These are phyloP conservation scores for Mamestra brassicae DNA, from an alignment of 2,888 invertebrate species.

Conservation along the genomic window DNA sequence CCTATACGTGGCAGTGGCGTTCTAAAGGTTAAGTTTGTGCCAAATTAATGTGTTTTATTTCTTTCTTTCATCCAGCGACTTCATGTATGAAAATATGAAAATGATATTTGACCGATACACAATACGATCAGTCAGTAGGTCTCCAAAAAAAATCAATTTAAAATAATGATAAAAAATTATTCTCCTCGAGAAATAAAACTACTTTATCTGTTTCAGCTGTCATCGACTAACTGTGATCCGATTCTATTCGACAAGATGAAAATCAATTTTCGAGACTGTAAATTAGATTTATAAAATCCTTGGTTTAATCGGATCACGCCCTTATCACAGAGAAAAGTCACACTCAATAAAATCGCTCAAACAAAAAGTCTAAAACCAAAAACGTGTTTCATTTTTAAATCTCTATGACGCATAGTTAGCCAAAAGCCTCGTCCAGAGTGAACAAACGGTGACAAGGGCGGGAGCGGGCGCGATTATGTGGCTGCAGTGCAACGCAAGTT, in stretches of 20 bases:
- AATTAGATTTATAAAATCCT: background rate
- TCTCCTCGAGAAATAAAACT: background rate
- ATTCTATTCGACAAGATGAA: background rate
- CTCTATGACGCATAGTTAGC: background rate
- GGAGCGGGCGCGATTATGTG: background rate
- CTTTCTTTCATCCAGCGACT: background rate
- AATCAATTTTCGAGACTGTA: background rate
- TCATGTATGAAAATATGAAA: background rate
- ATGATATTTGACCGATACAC: background rate
- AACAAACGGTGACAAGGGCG: background rate
- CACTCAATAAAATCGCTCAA: constrained; percentile 7
- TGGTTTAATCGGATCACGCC: constrained; percentile 4
- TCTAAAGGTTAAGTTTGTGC: no score
- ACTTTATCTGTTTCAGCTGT: background rate
- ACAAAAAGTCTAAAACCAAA: constrained; percentile 7
- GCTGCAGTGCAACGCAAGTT: no score
- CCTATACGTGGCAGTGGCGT: no score
- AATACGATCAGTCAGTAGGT: no score
- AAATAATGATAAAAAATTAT: no score
- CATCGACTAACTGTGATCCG: background rate
- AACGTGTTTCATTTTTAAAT: background rate
- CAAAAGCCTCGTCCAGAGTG: background rate
- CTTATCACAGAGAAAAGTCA: background rate
- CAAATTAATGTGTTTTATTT: no score
- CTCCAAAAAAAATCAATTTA: no score